Base-by-base conservation (phyloP, 2,113 vertebrate genomes). In the Ceuthmochares aereus region DNA sequence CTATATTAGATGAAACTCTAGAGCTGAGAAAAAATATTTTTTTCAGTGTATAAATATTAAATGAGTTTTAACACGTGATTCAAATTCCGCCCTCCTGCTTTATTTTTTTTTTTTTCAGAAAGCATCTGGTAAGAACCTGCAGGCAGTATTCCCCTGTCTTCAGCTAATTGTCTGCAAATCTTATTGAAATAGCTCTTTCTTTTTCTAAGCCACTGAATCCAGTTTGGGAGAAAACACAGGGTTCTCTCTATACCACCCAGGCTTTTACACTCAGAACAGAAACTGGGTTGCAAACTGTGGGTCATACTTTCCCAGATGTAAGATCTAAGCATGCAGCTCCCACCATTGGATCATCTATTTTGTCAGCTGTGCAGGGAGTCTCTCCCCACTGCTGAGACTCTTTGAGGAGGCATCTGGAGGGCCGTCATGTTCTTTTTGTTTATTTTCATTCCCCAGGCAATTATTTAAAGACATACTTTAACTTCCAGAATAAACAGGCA, bases 321-420 rank as follows among this genome's bases (percentile, higher is more conserved):
- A 78, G 76, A 56, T 16, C 84, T 17, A 14, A 88, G 47, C 1
- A 2, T 40, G 15, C 18, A 52, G 2, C 72, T 49, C 68, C 54
- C 45, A 13, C 37, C 30, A 9, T 6, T 8, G 40, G 56, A 52
- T 84, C 85, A 81, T 70, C 72, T 96, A 2, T 95, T 94, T 92
- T 94, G 76, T 90, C 88, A 96, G 85, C 88, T 93, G 93, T 60
- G 42, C 13, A 23, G 19, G 29, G 75, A 86, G 21, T 47, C 49
- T 74, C 84, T 93, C 34, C 47, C 51, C 26, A 18, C 37, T 59
- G 47, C 19, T 32, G 14, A 49, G 60, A 68, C 9, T 25, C 34
- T 81, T 69, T 62, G 68, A 88, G 73, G 30, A 75, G n/a, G 51
- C 75, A 88, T 54, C 79, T 84, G 56, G 64, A 84, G 34, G 26